Evolutionary conservation across 2,797 vertebrate genomes (phyloP), one percentile per base, ranked within the genome.

Genomic region (Thunnus albacares): DNA sequence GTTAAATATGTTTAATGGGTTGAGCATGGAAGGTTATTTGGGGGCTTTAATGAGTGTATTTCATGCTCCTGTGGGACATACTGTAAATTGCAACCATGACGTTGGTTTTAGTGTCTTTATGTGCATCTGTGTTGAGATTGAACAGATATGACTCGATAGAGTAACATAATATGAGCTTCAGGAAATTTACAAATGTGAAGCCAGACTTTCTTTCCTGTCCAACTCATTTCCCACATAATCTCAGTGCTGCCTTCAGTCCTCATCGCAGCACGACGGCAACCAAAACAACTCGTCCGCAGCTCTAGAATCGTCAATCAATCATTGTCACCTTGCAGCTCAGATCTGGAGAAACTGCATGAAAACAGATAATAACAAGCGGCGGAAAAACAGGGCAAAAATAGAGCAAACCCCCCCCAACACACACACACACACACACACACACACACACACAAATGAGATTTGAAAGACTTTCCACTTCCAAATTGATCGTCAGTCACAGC

Each of bases 241-340:
- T 79, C 55, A 62, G 59, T 51, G 41, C 73, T 17, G 70, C 71
- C 47, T 55, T 66, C 57, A 18, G 26, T 41, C 26, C 72, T 18
- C 58, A 64, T 83, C n/a, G 5, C 61, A 66, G 52, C 53, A 56
- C 71, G 67, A 77, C 45, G 79, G 66, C 75, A 66, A 45, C 45
- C 52, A n/a, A 35, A 64, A 79, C 77, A 38, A 56, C 24, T 47
- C 11, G 18, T 18, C 45, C 6, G 33, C 18, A 2, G 57, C 5
- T 6, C 61, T 15, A 26, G 26, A 71, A 68, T 67, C 45, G 53
- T 82, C 72, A 53, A 77, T 88, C 82, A 70, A 63, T 87, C 78
- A 83, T 71, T 77, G 75, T 75, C 78, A 80, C 60, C 47, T 41
- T 53, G 10, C 18, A 33, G 35, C 64, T 75, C 30, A 30, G n/a